These are phyloP conservation scores for Trichopria drosophilae DNA, from an alignment of 2,888 invertebrate genomes.

Conservation along the genomic window DNA sequence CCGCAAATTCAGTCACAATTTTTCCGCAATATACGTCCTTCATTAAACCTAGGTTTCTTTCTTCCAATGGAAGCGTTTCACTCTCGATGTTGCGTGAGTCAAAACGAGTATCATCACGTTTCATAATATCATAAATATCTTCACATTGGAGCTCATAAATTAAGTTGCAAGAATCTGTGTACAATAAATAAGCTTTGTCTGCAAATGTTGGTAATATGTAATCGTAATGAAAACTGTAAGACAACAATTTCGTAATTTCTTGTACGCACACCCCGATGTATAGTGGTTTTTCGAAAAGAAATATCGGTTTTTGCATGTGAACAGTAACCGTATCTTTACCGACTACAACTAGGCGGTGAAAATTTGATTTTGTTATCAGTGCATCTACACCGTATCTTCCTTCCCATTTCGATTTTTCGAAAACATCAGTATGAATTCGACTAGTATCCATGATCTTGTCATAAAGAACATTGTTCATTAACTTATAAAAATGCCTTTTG, in stretches of 20 bases:
- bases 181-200: constrained; percentile 27
- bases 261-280: constrained; percentile 43
- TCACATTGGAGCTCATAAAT: constrained; percentile 42
- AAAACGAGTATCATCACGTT: constrained; percentile 38
- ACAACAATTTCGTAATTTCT: constrained; percentile 43
- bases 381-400: constrained; percentile 39
- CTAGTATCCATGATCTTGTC: constrained; percentile 57
- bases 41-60: constrained; percentile 45
- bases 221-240: constrained; percentile 47
- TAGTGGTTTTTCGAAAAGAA: constrained; percentile 43
- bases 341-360: constrained; percentile 46
- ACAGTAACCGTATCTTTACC: constrained; percentile 46
- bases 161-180: constrained; percentile 34
- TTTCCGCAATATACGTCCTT: constrained; percentile 46
- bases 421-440: constrained; percentile 49
- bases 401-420: constrained; percentile 39
- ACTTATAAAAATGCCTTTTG: constrained; percentile 51
- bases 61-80: too few species aligned
- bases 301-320: constrained; percentile 33
- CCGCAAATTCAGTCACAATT: too few species aligned
- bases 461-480: constrained; percentile 49
- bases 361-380: constrained; percentile 42
- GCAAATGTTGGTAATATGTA: constrained; percentile 32
- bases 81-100: constrained; percentile 35
- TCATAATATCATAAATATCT: constrained; percentile 46